Evolutionary conservation across 2,113 vertebrate species (phyloP).

Genomic region (Noturus placidus): DNA sequence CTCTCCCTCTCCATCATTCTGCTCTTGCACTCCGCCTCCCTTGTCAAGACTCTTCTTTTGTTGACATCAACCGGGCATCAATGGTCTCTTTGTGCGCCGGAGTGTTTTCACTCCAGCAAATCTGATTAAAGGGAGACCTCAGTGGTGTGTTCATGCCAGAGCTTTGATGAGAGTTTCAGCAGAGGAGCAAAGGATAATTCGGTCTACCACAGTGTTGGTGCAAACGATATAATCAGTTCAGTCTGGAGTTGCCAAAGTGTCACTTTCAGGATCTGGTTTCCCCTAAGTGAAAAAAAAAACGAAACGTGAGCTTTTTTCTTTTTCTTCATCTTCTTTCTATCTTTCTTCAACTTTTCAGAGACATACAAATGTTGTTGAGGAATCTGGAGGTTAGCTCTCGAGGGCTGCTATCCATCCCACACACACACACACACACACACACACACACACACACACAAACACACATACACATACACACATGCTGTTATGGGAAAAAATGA

Average conservation of each 20-base stretch:
- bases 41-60: constrained; percentile 57
- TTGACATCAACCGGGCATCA: constrained; percentile 56
- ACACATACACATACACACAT: neutral
- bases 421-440: too few species aligned
- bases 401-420: neutral
- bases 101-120: constrained; percentile 61
- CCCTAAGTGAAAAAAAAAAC: constrained; percentile 31
- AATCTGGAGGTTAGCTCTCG: constrained; percentile 22
- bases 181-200: constrained; percentile 53
- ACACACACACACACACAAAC: too few species aligned
- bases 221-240: constrained; percentile 54
- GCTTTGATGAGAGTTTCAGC: constrained; percentile 54
- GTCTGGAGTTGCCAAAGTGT: constrained; percentile 44
- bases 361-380: constrained; percentile 1
- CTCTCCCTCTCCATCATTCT: constrained; percentile 25
- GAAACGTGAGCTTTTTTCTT: neutral
- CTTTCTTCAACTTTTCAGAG: constrained; percentile 13
- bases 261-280: constrained; percentile 54
- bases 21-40: constrained; percentile 32
- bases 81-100: constrained; percentile 54
- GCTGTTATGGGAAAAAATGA: constrained; percentile 30
- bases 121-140: constrained; percentile 59
- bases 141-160: constrained; percentile 56
- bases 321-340: neutral
- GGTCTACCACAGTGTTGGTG: constrained; percentile 42